Conservation (phyloP, 2,888 invertebrate genomes). For the Cheilosia variabilis region DNA sequence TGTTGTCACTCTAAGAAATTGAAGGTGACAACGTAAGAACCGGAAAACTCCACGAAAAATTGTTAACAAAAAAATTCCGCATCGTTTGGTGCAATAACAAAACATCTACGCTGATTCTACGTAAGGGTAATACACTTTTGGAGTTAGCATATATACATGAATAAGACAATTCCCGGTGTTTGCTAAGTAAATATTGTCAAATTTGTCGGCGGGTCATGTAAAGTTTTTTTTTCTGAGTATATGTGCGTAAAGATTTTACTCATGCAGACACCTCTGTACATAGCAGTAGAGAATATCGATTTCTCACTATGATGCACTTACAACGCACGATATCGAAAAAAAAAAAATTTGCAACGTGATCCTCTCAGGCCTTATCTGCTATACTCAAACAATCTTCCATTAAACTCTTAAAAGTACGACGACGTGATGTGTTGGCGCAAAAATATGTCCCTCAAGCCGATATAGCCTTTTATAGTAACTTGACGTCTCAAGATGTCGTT, state of each 20-base stretch:
- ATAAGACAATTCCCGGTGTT: neutral
- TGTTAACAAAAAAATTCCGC: neutral
- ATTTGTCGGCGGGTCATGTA: neutral
- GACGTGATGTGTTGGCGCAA: no score
- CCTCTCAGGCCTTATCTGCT: no score
- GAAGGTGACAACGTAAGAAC: neutral
- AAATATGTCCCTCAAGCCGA: no score
- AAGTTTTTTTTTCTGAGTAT: neutral
- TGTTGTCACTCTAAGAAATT: no score
- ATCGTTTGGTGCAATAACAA: conserved; percentile 6
- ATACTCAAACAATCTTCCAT: no score
- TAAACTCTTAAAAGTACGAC: no score
- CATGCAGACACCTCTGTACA: neutral
- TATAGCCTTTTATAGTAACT: no score
- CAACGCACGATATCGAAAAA: no score
- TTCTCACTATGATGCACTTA: no score
- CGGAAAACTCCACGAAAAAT: neutral
- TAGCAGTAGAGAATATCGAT: neutral
- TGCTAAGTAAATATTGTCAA: neutral
- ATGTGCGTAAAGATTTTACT: neutral
- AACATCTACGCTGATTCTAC: neutral
- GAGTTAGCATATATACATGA: neutral
- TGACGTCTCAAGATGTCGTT: no score
- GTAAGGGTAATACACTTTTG: neutral
- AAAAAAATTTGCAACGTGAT: no score